Conservation (phyloP, 2,888 invertebrate genomes). For the Eudasyphora cyanicolor region DNA sequence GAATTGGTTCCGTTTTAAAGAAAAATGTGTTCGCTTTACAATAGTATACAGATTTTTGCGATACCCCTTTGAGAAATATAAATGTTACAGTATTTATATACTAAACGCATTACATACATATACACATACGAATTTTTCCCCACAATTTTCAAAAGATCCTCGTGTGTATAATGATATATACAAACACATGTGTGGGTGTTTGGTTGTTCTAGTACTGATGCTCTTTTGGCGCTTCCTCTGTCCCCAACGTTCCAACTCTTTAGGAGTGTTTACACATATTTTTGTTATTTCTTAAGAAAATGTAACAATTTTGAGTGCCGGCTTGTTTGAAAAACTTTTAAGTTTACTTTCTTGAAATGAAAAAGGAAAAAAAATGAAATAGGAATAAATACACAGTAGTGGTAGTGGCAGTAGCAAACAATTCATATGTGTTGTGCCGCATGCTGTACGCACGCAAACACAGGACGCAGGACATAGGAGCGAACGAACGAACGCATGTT, state of each 20-base stretch:
- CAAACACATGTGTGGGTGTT: too few relatives aligned
- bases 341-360: neutral
- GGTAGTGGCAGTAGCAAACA: neutral
- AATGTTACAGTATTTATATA: too few relatives aligned
- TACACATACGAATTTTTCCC: too few relatives aligned
- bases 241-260: neutral
- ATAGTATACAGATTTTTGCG: too few relatives aligned
- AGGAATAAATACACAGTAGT: neutral
- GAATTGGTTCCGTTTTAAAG: too few relatives aligned
- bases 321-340: slow-evolving; percentile 7
- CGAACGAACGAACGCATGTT: neutral
- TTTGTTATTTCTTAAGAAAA: neutral
- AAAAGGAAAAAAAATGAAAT: neutral
- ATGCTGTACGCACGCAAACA: slow-evolving; percentile 3
- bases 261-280: neutral
- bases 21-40: too few relatives aligned
- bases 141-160: too few relatives aligned
- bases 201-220: neutral
- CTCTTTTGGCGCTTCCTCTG: neutral
- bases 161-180: too few relatives aligned
- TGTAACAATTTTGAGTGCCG: neutral
- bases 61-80: too few relatives aligned
- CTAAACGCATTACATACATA: too few relatives aligned
- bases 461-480: neutral
- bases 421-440: neutral